Conservation (phyloP, 2,113 vertebrate species). For the Oriolus oriolus region DNA sequence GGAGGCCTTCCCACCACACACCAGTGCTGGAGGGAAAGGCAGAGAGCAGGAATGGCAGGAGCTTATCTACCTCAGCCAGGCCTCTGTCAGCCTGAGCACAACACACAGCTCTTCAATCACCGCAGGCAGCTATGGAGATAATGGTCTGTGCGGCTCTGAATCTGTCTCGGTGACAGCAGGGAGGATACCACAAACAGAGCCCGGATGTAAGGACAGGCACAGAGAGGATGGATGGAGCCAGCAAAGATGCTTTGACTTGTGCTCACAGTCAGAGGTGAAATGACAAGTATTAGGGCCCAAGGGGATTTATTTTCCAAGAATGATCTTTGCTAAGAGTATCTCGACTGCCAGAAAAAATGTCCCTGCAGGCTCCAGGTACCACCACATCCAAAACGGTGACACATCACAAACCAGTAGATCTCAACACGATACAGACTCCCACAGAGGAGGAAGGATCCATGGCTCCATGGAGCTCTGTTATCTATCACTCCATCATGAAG, state of each 20-base stretch:
- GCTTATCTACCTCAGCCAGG: conserved; percentile 55
- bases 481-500: neutral
- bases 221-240: neutral
- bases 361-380: neutral
- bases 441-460: neutral
- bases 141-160: neutral
- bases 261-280: neutral
- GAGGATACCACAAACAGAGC: neutral
- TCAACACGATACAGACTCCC: neutral
- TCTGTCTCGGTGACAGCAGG: neutral
- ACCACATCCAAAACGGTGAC: neutral
- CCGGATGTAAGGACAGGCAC: neutral
- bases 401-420: neutral
- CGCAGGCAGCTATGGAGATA: conserved; percentile 8
- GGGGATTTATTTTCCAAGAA: neutral
- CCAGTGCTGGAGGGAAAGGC: neutral
- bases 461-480: neutral
- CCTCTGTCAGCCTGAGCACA: neutral
- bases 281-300: neutral
- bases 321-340: neutral
- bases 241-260: neutral
- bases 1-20: neutral
- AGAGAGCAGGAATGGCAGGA: neutral
- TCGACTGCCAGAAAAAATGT: neutral
- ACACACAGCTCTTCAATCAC: neutral